phyloP scores from a whole-genome alignment of 2,797 vertebrate genomes.

The Dermochelys coriacea region DNA sequence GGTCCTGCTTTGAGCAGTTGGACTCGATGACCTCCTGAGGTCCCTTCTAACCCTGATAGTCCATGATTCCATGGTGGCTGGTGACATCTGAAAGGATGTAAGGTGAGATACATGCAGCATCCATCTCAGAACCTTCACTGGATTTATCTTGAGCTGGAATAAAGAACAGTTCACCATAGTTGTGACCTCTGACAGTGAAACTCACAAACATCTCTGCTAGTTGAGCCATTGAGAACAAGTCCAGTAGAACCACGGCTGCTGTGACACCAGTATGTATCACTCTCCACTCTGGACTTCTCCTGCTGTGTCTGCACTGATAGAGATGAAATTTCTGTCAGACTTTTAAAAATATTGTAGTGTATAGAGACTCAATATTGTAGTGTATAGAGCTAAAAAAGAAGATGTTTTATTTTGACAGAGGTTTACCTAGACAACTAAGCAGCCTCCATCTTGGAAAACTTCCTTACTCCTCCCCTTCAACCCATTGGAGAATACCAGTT shows the following conservation, averaged over 20 bases:
- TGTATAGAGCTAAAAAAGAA: background rate
- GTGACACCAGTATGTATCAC: fast-evolving
- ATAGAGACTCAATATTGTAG: background rate
- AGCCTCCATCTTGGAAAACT: background rate
- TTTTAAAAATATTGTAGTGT: background rate
- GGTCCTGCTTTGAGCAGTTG: too few relatives aligned
- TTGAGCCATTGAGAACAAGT: fast-evolving
- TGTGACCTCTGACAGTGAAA: fast-evolving
- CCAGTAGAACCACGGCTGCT: background rate
- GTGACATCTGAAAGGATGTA: fast-evolving
- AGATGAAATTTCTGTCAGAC: background rate
- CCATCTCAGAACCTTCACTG: fast-evolving
- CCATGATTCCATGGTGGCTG: background rate
- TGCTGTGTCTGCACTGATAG: fast-evolving
- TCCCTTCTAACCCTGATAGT: too few relatives aligned
- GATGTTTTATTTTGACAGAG: background rate
- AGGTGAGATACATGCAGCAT: fast-evolving
- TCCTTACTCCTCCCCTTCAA: background rate
- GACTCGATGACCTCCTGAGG: too few relatives aligned
- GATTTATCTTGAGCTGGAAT: background rate
- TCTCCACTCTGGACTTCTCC: background rate
- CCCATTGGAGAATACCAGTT: background rate
- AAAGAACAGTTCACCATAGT: fast-evolving
- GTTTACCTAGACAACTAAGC: background rate
- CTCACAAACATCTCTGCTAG: background rate